phyloP scores from a whole-genome alignment of 1,140 invertebrate genomes.

The Propsilocerus akamusi region DNA sequence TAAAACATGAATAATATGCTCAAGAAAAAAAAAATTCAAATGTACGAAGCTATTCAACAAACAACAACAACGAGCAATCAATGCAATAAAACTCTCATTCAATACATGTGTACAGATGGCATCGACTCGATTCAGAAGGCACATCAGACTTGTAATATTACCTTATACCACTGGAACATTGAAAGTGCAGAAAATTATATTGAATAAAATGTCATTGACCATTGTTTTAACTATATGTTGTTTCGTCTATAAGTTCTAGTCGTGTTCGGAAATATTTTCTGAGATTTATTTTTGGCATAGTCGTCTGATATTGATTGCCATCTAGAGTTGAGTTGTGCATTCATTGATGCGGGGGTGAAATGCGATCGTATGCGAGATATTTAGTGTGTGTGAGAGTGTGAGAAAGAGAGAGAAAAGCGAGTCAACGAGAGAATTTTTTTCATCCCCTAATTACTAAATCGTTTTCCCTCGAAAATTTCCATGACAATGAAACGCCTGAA shows the following conservation, averaged over 20 bases:
- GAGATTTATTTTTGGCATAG: conserved; percentile 2
- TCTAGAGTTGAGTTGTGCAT: too few species aligned
- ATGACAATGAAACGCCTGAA: background rate
- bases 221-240: background rate
- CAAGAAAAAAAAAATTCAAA: background rate
- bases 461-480: background rate
- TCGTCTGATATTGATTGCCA: too few species aligned
- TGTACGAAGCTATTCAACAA: background rate
- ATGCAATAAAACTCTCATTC: background rate
- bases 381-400: background rate
- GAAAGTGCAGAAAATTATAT: background rate
- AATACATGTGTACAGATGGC: background rate
- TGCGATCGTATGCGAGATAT: background rate
- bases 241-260: background rate
- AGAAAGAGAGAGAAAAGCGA: background rate
- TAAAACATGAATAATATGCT: conserved; percentile 4
- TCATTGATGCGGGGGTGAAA: too few species aligned
- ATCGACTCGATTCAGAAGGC: background rate
- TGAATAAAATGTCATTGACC: background rate
- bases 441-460: background rate
- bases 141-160: background rate
- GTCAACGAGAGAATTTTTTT: background rate
- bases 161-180: background rate
- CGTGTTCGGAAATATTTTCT: background rate
- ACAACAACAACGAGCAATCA: background rate